Percentiles rank a stretch among this genome's conserved stretches.
Conservation (phyloP, 2,113 vertebrate species). For the Oncorhynchus clarkii region DNA sequence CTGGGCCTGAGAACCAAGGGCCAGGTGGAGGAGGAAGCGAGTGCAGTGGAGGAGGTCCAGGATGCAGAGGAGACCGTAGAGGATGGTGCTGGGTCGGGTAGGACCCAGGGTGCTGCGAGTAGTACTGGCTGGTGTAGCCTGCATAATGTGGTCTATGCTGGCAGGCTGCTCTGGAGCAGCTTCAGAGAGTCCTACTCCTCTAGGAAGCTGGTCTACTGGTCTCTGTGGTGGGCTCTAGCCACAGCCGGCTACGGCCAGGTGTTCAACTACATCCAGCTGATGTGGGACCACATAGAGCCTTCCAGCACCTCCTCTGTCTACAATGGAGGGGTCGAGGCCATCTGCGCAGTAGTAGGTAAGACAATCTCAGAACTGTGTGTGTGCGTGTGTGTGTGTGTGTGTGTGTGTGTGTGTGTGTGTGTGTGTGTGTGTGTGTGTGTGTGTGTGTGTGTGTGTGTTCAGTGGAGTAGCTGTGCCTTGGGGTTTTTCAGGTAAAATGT, state of each 20-base stretch:
- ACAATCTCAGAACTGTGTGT: neutral
- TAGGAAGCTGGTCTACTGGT: constrained; percentile 68
- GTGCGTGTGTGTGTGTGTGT: too few species aligned
- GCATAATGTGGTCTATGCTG: constrained; percentile 33
- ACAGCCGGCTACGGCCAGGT: constrained; percentile 69
- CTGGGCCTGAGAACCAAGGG: neutral
- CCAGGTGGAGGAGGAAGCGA: constrained; percentile 12
- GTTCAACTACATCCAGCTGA: constrained; percentile 71
- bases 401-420: too few species aligned
- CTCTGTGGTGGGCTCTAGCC: constrained; percentile 73
- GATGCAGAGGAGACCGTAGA: constrained; percentile 11
- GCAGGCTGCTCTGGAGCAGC: constrained; percentile 61
- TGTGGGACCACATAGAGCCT: constrained; percentile 72
- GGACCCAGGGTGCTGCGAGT: too few species aligned
- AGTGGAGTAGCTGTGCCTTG: too few species aligned
- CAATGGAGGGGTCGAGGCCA: constrained; percentile 72
- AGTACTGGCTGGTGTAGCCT: constrained; percentile 40
- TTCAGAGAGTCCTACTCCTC: constrained; percentile 70
- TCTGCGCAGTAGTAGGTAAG: constrained; percentile 68
- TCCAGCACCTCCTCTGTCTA: constrained; percentile 67
- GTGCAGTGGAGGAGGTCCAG: constrained; percentile 7
- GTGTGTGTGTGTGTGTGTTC: too few species aligned
- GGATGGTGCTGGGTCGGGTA: neutral
- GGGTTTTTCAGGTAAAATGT: too few species aligned
- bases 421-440: too few species aligned